Percentiles rank a stretch among this genome's conserved stretches.
These are phyloP conservation scores for Holacanthus passer DNA, from an alignment of 2,113 vertebrate species.

Conservation along the genomic window DNA sequence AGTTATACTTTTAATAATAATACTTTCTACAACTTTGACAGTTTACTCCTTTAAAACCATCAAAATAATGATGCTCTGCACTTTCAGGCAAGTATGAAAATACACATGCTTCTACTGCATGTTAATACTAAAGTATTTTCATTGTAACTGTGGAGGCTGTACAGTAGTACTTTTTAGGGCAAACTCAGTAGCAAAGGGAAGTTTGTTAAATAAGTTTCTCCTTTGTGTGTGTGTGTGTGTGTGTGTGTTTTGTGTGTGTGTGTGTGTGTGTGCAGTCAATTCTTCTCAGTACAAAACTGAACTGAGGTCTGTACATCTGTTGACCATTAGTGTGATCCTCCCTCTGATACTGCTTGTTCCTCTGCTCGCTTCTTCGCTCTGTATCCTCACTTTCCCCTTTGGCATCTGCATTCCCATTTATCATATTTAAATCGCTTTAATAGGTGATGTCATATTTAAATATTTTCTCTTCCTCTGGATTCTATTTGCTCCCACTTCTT, in stretches of 20 bases:
- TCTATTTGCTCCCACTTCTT: neutral
- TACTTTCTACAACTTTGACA: neutral
- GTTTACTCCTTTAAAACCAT: neutral
- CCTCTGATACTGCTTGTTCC: conserved; percentile 21
- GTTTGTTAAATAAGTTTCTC: conserved; percentile 2
- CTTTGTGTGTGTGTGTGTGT: neutral
- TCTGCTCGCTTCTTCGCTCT: conserved; percentile 9
- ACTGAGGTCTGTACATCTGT: conserved; percentile 55
- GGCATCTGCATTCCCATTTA: conserved; percentile 15
- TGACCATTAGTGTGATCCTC: conserved; percentile 69
- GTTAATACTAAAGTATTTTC: no score
- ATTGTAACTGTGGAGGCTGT: no score
- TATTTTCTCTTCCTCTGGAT: neutral
- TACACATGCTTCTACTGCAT: neutral
- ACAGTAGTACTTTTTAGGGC: neutral
- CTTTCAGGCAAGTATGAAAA: neutral
- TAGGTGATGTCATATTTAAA: conserved; percentile 23
- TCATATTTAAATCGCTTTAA: conserved; percentile 39
- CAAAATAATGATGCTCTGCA: neutral
- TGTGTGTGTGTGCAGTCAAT: conserved; percentile 5
- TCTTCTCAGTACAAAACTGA: conserved; percentile 9
- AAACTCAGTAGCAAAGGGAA: conserved; percentile 5
- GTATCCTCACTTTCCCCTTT: conserved; percentile 21
- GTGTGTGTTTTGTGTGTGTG: neutral
- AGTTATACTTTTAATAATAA: neutral